These are phyloP conservation scores for Trichogramma evanescens DNA, from an alignment of 2,888 invertebrate genomes.

Conservation along the genomic window DNA sequence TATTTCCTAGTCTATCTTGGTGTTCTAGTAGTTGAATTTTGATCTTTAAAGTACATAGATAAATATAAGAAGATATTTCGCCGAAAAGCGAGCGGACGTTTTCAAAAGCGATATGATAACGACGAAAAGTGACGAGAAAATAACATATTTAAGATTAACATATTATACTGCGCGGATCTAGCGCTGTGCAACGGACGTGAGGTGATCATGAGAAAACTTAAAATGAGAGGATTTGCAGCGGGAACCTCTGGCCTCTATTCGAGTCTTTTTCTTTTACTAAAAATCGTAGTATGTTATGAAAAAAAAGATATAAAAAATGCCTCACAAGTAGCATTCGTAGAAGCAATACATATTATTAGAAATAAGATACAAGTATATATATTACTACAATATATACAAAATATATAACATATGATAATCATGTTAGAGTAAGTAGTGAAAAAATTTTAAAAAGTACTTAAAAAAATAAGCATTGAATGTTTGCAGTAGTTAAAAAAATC, in stretches of 20 bases:
- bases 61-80: constrained; percentile 6
- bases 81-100: background rate
- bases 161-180: background rate
- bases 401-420: constrained; percentile 5
- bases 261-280: background rate
- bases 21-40: background rate
- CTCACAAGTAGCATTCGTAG: constrained; percentile 29
- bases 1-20: background rate
- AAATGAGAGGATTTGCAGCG: constrained; percentile 34
- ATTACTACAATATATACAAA: constrained; percentile 10
- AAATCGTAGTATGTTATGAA: constrained; percentile 10
- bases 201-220: constrained; percentile 21
- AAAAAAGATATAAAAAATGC: constrained; percentile 12
- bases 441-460: background rate
- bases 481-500: constrained; percentile 2
- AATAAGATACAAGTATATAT: constrained; percentile 15
- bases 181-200: constrained; percentile 7
- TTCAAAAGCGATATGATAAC: background rate
- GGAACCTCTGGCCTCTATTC: constrained; percentile 27
- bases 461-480: too few species aligned
- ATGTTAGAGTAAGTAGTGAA: constrained; percentile 5
- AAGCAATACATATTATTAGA: constrained; percentile 31
- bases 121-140: too few species aligned
- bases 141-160: too few species aligned
- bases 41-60: background rate